Percentiles rank a stretch among this genome's conserved stretches.
Conservation (phyloP, 30 jellyfish, hydroid and myxozoan genomes). For the Catostylus mosaicus region DNA sequence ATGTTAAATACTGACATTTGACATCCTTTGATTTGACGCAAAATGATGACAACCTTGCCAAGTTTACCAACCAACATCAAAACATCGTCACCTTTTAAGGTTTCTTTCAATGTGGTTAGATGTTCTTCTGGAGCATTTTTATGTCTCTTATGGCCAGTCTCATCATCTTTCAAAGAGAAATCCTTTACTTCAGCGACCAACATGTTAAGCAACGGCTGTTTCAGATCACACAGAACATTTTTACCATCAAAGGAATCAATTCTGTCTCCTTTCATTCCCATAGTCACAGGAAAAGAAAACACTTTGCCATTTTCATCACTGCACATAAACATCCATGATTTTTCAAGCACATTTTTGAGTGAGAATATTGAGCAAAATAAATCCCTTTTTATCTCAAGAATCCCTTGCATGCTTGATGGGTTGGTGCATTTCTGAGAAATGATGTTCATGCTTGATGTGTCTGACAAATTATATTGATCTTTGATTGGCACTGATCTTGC, state of each 20-base stretch:
- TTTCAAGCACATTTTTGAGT: background rate
- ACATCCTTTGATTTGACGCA: background rate
- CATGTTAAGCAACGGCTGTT: background rate
- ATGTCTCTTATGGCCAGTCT: background rate
- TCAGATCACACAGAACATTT: background rate
- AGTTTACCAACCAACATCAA: constrained; percentile 8
- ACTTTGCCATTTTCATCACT: constrained; percentile 14
- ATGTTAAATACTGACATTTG: background rate
- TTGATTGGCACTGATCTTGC: background rate
- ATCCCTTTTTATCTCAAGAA: background rate
- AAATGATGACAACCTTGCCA: constrained; percentile 7
- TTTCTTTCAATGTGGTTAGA: background rate
- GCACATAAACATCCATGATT: background rate
- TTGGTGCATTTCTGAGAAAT: background rate
- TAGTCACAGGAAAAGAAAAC: background rate
- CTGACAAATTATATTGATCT: background rate
- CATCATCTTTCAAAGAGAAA: background rate
- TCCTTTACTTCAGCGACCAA: background rate
- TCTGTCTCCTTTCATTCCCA: background rate
- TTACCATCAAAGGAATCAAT: background rate
- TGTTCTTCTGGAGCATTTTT: background rate
- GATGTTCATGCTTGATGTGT: background rate
- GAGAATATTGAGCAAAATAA: constrained; percentile 11
- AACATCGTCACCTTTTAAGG: background rate
- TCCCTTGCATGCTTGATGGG: background rate